Percentiles rank a stretch among this genome's conserved stretches.
Conservation (phyloP, 2,888 invertebrate species). For the Dioctria linearis region DNA sequence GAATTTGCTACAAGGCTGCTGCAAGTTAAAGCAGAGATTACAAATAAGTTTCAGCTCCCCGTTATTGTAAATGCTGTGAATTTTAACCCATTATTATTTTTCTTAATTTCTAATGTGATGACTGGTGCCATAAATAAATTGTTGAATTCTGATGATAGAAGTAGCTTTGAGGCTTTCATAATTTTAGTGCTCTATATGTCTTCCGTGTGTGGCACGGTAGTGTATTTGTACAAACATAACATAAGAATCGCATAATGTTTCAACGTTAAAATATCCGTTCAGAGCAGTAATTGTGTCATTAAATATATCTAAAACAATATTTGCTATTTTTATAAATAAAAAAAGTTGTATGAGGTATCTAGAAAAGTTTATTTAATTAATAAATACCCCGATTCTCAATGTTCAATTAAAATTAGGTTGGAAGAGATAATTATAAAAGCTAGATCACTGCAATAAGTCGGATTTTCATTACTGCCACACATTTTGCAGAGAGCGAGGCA, state of each 20-base stretch:
- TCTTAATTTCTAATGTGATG: constrained; percentile 85
- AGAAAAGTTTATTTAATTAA: too few species aligned
- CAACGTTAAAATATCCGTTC: too few species aligned
- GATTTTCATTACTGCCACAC: too few species aligned
- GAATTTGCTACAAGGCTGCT: not conserved
- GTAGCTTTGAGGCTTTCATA: constrained; percentile 70
- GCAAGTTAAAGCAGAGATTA: not conserved
- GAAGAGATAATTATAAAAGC: too few species aligned
- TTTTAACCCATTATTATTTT: constrained; percentile 87
- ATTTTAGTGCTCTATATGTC: constrained; percentile 77
- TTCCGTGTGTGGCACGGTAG: constrained; percentile 53
- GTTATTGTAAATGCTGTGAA: constrained; percentile 80
- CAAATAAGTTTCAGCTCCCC: constrained; percentile 61
- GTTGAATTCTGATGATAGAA: constrained; percentile 76
- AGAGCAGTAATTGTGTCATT: too few species aligned
- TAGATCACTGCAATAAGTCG: too few species aligned
- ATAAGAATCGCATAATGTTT: not conserved
- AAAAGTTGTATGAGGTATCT: too few species aligned
- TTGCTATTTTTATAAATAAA: too few species aligned
- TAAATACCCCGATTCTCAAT: too few species aligned
- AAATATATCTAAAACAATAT: too few species aligned
- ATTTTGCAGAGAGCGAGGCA: too few species aligned
- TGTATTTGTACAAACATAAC: constrained; percentile 12
- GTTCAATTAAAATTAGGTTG: too few species aligned
- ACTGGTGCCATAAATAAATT: constrained; percentile 88